phyloP scores from a whole-genome alignment of 1,140 invertebrate genomes.

The Leptonema lineaticorne region DNA sequence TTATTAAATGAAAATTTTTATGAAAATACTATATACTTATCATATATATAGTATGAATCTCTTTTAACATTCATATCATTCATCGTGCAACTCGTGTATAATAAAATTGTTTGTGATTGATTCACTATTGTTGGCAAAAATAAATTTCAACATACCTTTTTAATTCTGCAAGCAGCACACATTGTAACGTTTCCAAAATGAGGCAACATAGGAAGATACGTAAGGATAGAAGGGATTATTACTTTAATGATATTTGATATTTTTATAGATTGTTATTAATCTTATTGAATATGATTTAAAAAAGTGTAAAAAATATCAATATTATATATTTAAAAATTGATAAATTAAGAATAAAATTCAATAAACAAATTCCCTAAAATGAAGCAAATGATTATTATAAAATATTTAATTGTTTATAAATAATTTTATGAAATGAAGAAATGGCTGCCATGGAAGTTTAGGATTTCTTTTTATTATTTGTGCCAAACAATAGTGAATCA shows the following conservation, averaged over 20 bases:
- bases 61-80: no score
- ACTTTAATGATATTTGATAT: no score
- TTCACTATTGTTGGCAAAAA: conserved; percentile 29
- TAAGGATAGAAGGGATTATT: conserved; percentile 22
- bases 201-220: conserved; percentile 27
- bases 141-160: conserved; percentile 26
- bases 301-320: no score
- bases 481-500: conserved; percentile 79
- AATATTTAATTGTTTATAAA: neutral
- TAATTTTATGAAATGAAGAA: conserved; percentile 19
- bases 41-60: no score
- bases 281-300: no score
- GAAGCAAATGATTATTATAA: neutral
- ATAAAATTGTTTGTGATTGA: neutral
- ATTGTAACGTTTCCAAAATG: conserved; percentile 10
- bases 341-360: no score
- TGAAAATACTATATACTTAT: neutral
- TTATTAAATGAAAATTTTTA: no score
- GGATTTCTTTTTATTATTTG: conserved; percentile 48
- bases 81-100: no score
- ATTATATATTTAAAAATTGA: no score
- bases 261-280: no score
- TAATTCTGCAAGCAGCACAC: conserved; percentile 24
- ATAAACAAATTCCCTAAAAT: neutral
- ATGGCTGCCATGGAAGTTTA: conserved; percentile 20